A percentile compares a stretch with the other conserved stretches of the same genome.
phyloP scores from a whole-genome alignment of 2,797 vertebrate genomes.

The Adelosebastes latens region DNA sequence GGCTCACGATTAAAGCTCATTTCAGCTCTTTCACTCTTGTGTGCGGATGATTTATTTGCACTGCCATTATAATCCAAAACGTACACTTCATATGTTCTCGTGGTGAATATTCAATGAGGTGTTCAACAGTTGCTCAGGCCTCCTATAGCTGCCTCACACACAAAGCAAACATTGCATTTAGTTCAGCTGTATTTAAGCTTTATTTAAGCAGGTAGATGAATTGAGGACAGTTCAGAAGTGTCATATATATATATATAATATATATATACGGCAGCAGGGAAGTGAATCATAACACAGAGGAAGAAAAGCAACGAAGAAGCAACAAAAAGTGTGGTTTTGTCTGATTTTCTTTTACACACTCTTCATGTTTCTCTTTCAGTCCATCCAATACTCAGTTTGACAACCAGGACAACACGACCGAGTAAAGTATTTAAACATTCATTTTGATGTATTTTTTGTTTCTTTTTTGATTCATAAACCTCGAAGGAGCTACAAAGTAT shows the following conservation, averaged over 20 bases:
- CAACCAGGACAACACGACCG: neutral
- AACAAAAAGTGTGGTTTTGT: too few relatives aligned
- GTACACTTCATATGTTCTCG: neutral
- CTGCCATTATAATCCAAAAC: constrained; percentile 10
- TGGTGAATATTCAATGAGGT: constrained; percentile 7
- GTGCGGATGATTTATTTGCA: constrained; percentile 57
- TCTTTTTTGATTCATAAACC: too few relatives aligned
- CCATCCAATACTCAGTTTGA: neutral
- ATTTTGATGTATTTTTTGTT: too few relatives aligned
- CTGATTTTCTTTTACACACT: too few relatives aligned
- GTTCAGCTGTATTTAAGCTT: neutral
- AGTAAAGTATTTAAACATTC: too few relatives aligned
- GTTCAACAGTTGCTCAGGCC: constrained; percentile 63
- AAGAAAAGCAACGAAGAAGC: neutral
- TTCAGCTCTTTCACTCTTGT: constrained; percentile 43
- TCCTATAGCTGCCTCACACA: neutral
- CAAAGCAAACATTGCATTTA: constrained; percentile 1
- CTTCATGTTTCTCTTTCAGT: neutral
- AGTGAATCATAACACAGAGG: neutral
- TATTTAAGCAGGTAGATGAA: neutral
- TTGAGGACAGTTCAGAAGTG: neutral
- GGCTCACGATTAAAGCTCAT: constrained; percentile 41
- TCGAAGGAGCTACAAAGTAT: too few relatives aligned
- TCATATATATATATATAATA: too few relatives aligned
- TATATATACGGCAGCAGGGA: too few relatives aligned